phyloP scores from a whole-genome alignment of 2,113 vertebrate species.

The Sinocyclocheilus grahami region DNA sequence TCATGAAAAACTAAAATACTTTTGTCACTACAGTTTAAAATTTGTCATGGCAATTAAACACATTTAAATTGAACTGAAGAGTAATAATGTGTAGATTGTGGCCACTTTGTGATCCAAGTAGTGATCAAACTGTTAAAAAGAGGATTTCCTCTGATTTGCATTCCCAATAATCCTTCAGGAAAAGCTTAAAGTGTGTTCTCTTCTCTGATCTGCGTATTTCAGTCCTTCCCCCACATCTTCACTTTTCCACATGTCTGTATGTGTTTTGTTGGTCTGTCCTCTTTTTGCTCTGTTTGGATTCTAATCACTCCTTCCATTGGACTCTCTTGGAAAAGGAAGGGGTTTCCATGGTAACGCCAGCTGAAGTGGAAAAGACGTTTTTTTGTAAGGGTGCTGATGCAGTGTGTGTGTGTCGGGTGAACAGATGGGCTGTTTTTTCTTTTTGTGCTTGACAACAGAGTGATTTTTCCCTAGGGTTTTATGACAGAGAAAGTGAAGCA shows the following conservation, averaged over 20 bases:
- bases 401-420: not conserved
- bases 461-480: not conserved
- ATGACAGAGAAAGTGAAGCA: not conserved
- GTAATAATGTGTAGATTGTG: too few species aligned
- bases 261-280: not conserved
- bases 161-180: not conserved
- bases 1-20: too few species aligned
- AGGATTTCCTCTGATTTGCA: not conserved
- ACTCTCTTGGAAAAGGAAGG: constrained; percentile 13
- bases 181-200: not conserved
- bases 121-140: not conserved
- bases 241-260: not conserved
- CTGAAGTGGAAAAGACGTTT: constrained; percentile 51
- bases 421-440: constrained; percentile 12
- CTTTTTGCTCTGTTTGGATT: constrained; percentile 10
- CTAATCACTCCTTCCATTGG: constrained; percentile 23
- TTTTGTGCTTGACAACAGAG: not conserved
- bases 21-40: too few species aligned
- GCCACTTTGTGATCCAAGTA: not conserved
- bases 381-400: not conserved
- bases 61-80: too few species aligned
- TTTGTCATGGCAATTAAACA: too few species aligned
- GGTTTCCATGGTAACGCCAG: constrained; percentile 33
- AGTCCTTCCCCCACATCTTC: not conserved
- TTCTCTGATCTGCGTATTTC: not conserved